Conservation (phyloP, 2,113 vertebrate species). For the Theropithecus gelada region DNA sequence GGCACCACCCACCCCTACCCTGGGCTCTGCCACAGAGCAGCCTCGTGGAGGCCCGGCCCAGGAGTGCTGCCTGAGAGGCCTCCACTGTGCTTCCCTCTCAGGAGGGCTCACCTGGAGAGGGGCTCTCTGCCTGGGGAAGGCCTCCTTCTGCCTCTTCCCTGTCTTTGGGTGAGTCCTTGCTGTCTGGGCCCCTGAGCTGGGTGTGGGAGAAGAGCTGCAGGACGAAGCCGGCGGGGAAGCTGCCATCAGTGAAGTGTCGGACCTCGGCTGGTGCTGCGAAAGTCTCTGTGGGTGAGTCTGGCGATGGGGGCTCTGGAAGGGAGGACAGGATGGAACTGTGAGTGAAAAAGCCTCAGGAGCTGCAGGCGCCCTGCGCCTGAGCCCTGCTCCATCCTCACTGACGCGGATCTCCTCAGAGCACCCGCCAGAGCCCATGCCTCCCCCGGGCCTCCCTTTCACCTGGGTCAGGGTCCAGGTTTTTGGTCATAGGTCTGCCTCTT, state of each 20-base stretch:
- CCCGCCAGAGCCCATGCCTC: neutral
- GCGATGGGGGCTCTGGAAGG: neutral
- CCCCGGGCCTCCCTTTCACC: slow-evolving; percentile 29
- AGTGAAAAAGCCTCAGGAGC: neutral
- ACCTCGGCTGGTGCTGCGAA: slow-evolving; percentile 75
- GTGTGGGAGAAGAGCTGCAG: slow-evolving; percentile 80
- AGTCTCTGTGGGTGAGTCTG: slow-evolving; percentile 46
- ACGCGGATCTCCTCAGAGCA: neutral
- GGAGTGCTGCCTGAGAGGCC: rapidly evolving
- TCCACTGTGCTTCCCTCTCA: rapidly evolving
- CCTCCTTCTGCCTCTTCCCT: neutral
- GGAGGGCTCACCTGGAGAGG: slow-evolving; percentile 66
- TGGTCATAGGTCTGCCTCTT: slow-evolving; percentile 59
- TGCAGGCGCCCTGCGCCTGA: neutral
- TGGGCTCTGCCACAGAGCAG: neutral
- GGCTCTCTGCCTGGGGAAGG: neutral
- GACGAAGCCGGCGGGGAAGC: slow-evolving; percentile 77
- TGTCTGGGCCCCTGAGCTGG: slow-evolving; percentile 57
- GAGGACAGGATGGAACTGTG: neutral
- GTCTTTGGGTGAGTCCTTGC: slow-evolving; percentile 40
- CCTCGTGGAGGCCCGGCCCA: neutral
- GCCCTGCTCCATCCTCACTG: neutral
- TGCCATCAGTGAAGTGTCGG: slow-evolving; percentile 78
- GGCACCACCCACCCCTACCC: neutral
- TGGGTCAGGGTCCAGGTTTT: slow-evolving; percentile 67